phyloP scores from a whole-genome alignment of 2,113 vertebrate species.

The Empidonax traillii region DNA sequence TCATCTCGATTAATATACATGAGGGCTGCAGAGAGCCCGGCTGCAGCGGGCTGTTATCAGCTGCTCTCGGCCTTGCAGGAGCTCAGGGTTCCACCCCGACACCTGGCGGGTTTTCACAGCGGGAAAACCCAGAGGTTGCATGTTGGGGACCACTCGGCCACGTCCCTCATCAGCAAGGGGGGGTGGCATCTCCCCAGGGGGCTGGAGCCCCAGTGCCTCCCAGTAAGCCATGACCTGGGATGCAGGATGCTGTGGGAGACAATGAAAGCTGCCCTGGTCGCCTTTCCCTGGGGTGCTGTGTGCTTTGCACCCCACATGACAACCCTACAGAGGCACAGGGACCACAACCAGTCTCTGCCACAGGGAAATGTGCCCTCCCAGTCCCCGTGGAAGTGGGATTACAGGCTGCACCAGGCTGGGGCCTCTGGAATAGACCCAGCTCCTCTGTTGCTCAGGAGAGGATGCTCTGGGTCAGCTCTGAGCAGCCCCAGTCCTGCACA shows the following conservation, averaged over 20 bases:
- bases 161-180: accelerated
- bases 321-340: not conserved
- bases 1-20: constrained; percentile 74
- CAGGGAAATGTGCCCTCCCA: not conserved
- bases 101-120: not conserved
- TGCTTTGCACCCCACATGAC: not conserved
- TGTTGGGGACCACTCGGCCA: accelerated
- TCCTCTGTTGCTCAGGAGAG: accelerated
- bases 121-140: not conserved
- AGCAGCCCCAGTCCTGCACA: not conserved
- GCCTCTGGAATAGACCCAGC: not conserved
- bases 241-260: accelerated
- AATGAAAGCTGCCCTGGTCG: accelerated
- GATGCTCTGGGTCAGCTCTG: not conserved
- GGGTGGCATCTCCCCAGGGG: not conserved
- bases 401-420: not conserved
- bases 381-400: not conserved
- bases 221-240: not conserved
- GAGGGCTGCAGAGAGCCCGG: constrained; percentile 54
- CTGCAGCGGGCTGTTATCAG: not conserved
- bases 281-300: not conserved
- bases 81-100: not conserved
- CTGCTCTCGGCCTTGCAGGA: not conserved
- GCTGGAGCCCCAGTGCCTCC: not conserved
- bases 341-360: not conserved